These are phyloP conservation scores for Pristionchus mayeri DNA, from an alignment of 2,888 invertebrate species.

Conservation along the genomic window DNA sequence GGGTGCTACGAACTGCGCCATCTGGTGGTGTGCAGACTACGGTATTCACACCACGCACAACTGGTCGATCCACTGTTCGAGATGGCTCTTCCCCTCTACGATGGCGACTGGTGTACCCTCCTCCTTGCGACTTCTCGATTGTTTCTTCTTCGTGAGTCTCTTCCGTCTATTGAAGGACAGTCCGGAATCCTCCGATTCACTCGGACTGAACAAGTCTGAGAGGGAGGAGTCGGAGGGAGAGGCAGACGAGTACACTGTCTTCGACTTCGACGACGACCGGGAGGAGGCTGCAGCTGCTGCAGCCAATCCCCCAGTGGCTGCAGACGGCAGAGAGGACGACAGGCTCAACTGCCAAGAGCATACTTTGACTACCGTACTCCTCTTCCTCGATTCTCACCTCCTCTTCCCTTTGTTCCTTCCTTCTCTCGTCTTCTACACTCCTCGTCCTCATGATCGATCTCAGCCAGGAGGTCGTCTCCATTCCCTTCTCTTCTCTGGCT, in stretches of 20 bases:
- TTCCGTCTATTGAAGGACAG: conserved; percentile 43
- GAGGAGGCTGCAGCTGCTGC: conserved; percentile 9
- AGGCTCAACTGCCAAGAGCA: background rate
- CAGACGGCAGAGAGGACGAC: background rate
- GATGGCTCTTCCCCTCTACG: conserved; percentile 22
- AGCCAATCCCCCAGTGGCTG: background rate
- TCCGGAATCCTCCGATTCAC: conserved; percentile 42
- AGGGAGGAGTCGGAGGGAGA: conserved; percentile 29
- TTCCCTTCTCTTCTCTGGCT: conserved; percentile 48
- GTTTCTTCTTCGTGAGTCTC: conserved; percentile 1
- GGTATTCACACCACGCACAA: conserved; percentile 5
- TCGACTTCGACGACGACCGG: conserved; percentile 1
- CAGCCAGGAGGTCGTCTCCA: conserved; percentile 47
- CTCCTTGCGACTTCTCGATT: background rate
- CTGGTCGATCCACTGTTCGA: conserved; percentile 38
- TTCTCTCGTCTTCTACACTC: conserved; percentile 12
- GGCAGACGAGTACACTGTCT: background rate
- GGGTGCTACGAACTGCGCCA: background rate
- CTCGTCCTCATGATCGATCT: background rate
- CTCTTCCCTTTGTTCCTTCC: background rate
- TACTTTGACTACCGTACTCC: background rate
- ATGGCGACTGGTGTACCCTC: background rate
- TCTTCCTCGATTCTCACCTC: background rate
- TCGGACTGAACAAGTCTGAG: conserved; percentile 42
- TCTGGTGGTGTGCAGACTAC: background rate